Base-by-base conservation (phyloP, 1,140 invertebrate species). In the Drosophila lacteicornis region DNA sequence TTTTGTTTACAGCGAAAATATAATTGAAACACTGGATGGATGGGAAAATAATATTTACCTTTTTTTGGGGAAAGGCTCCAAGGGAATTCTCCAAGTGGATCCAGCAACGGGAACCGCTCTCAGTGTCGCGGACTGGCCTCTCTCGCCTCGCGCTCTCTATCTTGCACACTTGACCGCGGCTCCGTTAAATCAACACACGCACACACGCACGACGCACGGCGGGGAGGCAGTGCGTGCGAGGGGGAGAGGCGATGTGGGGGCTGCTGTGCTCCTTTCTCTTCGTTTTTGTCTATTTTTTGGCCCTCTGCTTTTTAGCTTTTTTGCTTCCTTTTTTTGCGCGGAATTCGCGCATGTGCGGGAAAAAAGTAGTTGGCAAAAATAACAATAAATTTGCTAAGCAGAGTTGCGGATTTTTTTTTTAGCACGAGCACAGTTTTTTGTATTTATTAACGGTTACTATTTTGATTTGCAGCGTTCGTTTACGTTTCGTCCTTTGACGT, bases 281-380 rank as follows among this genome's bases (percentile, higher is more conserved):
- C 73, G 63, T 82, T 90, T 85, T 88, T 85, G 76, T 90, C 75
- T 84, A 79, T 85, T 88, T 88, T 86, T 90, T 90, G 63, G 62
- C 42, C 47, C 83, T 62, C 70, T 57, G 59, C 79, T 90, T 88
- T 88, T 88, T 73, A 66, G 47, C 46, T 79, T 55, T 55, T 55
- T 55, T 81, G 56, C 75, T 62, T 56, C 33, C 33, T 69, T 82
- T 84, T 79, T 71, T 79, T 90, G 65, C 76, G 78, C 85, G 70
- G 68, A 90, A 79, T 79, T 88, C 85, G 85, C 85, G 84, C 84
- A 87, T 87, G 84, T 87, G 84, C 84, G 77, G 66, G 62, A 27
- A 76, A 79, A 80, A 49, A 30, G 38, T 67, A 45, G 38, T 75
- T 63, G 25, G 56, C 27, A 43, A 66, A 51, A 25, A 47, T 42